A percentile compares a stretch with the other conserved stretches of the same genome.
These are phyloP conservation scores for Odiellus spinosus DNA, from an alignment of 2,888 invertebrate species.

Conservation along the genomic window DNA sequence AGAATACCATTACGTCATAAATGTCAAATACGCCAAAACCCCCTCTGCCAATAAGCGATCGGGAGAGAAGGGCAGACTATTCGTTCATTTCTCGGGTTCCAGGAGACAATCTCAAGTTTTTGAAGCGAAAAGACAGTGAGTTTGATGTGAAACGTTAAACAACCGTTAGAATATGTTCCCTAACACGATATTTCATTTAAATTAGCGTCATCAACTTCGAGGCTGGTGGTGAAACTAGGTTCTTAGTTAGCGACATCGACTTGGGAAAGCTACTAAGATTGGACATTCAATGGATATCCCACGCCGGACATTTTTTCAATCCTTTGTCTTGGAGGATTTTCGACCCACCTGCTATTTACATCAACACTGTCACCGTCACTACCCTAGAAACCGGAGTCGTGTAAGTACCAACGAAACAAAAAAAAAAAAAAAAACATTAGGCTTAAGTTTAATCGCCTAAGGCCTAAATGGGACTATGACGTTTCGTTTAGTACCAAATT, in stretches of 20 bases:
- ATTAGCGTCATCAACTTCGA: conserved; percentile 8
- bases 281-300: conserved; percentile 17
- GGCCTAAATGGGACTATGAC: no score
- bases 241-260: conserved; percentile 12
- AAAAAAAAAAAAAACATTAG: no score
- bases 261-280: conserved; percentile 18
- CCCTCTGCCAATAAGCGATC: conserved; percentile 3
- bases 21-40: no score
- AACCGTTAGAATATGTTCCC: no score
- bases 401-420: conserved; percentile 1
- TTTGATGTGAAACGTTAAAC: neutral
- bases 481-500: conserved; percentile 9
- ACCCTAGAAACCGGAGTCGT: conserved; percentile 14
- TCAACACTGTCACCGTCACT: conserved; percentile 11
- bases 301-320: conserved; percentile 11
- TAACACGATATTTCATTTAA: no score
- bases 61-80: conserved; percentile 12
- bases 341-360: conserved; percentile 8
- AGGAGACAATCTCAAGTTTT: conserved; percentile 14
- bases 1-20: no score
- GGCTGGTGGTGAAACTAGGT: conserved; percentile 8
- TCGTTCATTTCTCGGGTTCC: conserved; percentile 14
- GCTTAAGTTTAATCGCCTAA: no score
- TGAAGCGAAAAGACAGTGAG: conserved; percentile 18
- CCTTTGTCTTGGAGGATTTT: conserved; percentile 14